These are phyloP conservation scores for Andricus quercusramuli DNA, from an alignment of 2,888 invertebrate species.

Conservation along the genomic window DNA sequence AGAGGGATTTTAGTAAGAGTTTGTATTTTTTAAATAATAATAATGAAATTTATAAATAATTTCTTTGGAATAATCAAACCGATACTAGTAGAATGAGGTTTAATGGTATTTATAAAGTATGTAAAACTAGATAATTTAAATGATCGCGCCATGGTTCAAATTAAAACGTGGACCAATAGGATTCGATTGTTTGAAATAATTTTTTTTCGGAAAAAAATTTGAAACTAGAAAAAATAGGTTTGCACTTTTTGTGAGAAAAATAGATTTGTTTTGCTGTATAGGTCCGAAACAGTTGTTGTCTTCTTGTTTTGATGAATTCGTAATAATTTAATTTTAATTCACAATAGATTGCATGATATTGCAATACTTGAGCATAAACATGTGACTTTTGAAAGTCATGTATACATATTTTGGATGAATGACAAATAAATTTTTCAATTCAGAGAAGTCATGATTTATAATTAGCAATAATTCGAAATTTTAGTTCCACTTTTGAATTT, in stretches of 20 bases:
- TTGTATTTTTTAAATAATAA: background rate
- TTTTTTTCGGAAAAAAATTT: background rate
- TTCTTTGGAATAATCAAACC: background rate
- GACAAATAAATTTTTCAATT: background rate
- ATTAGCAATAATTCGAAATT: background rate
- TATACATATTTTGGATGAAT: background rate
- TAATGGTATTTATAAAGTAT: background rate
- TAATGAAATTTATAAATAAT: background rate
- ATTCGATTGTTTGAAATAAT: background rate
- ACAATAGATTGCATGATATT: conserved; percentile 1
- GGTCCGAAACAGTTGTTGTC: background rate
- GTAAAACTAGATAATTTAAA: background rate
- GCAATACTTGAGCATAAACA: conserved; percentile 16
- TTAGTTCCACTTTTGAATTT: too few relatives aligned
- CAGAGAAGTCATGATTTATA: background rate
- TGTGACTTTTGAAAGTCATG: background rate
- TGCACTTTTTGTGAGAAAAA: background rate
- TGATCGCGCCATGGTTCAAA: background rate
- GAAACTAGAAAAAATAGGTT: background rate
- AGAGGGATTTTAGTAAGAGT: background rate
- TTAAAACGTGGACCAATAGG: background rate
- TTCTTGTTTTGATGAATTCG: background rate
- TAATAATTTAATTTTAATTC: too few relatives aligned
- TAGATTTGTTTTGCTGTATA: background rate
- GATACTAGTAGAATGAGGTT: background rate